phyloP scores from a whole-genome alignment of 2,888 invertebrate genomes.

The Ecdyonurus torrentis region DNA sequence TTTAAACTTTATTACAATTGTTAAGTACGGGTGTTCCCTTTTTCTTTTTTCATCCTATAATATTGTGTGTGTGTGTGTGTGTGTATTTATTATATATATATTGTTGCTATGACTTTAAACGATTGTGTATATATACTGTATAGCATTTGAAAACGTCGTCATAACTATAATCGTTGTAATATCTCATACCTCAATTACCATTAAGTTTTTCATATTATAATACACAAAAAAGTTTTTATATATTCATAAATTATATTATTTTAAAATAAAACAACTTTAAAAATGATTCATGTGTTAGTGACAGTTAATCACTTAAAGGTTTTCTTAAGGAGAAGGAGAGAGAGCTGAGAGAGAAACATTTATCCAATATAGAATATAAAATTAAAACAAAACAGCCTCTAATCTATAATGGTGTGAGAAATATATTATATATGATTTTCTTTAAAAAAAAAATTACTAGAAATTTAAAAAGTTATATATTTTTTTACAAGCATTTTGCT shows the following conservation, averaged over 20 bases:
- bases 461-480: no score
- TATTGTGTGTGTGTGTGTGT: no score
- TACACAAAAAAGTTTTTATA: background rate
- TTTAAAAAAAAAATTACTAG: no score
- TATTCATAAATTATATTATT: background rate
- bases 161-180: background rate
- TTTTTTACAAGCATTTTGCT: no score
- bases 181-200: background rate
- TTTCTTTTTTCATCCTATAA: background rate
- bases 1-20: background rate
- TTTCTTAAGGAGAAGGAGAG: no score
- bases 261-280: background rate
- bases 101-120: no score
- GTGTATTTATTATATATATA: no score
- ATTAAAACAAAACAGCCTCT: no score
- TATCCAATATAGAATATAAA: background rate
- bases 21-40: background rate
- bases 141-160: background rate
- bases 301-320: background rate
- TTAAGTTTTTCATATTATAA: background rate
- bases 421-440: no score
- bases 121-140: background rate
- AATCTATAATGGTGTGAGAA: no score
- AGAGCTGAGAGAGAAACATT: background rate
- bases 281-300: background rate